Base-by-base conservation (phyloP, 2,113 vertebrate genomes). In the Pterocles burchelli region DNA sequence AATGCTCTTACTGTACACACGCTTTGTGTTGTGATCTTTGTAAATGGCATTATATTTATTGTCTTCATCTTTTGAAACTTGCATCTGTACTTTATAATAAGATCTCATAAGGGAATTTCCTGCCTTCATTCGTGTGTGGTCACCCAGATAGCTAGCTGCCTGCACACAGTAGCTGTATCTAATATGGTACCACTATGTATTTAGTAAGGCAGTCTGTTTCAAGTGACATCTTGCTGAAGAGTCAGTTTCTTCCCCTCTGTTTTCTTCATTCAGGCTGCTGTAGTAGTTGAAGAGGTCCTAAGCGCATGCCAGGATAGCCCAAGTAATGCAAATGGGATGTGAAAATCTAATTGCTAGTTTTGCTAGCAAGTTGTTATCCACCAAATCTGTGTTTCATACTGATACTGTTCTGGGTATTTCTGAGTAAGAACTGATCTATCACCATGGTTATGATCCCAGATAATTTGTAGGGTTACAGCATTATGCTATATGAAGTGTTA, bases 351-450 rank as follows among this genome's bases (percentile, higher is more conserved):
- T 49, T 80, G 58, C 25, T 81, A 61, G 25, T 96, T 96, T 86
- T 70, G 72, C 33, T 87, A 62, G 13, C 78, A 90, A 81, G 51
- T 41, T 74, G 29, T 94, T 97, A 77, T 7, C 52, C 7, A 22
- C 78, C 5, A 46, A 46, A 92, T 96, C 71, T 94, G 36, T 81
- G 48, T 92, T 91, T 94, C 75, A 11, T 91, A 67, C 67, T 85
- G 48, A 57, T 61, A 76, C 18, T 33, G 4, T 73, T 66, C 13
- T 89, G 41, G 41, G 55, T 93, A 76, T 96, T 96, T 95, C 76
- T 85, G 76, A 87, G n/a, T 93, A 82, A 94, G 70, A 94, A 91
- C 90, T 88, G 31, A 66, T 89, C 24, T 29, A 15, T 95, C 71
- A 58, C 55, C 33, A 25, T 79, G 36, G 68, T 92, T 89, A 63